Base-by-base conservation (phyloP, 1,140 invertebrate genomes). In the Bombus impatiens region DNA sequence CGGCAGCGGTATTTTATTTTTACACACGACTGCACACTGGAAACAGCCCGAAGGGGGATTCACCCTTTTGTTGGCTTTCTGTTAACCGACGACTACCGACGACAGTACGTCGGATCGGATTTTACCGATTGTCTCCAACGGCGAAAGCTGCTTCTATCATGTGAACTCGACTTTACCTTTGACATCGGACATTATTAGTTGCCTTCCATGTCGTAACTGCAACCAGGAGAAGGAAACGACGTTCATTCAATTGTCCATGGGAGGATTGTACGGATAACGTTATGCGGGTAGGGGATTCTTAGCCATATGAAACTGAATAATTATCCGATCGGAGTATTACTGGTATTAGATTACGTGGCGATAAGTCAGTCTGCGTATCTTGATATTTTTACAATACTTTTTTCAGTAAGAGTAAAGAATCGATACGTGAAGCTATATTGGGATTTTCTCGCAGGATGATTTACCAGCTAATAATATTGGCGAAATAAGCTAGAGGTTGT, bases 161-260 rank as follows among this genome's bases (percentile, higher is more conserved):
- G 80, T 35, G 47, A 74, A 37, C 70, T 13, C 53, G 40, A 28
- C 40, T 67, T 37, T 42, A 35, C 71, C 57, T 82, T 82, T 67
- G 25, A 74, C 80, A 44, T 82, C 37, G n/a, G 28, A 22, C 47
- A 71, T 57, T 72, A 74, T 82, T 82, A 74, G 53, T 42, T n/a
- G 42, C 18, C 35, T n/a, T 22, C 9, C 1, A 1, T 22, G 40
- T 22, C 5, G 10, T 22, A 3, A 22, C 1, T 1, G 13, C 12
- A n/a, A n/a, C 13, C 28, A 15, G 15, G 12, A 62, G 44, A 28
- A 28, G 15, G 13, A 32, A 4, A 22, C 22, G n/a, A 44, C 32
- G 3, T 22, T 57, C 4, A 28, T 32, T 8, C 28, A 42, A 44
- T 81, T 3, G 47, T 59, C 28, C 59, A n/a, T 4, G 6, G 6